phyloP scores from a whole-genome alignment of 2,797 vertebrate species.

The Molossus alvarezi region DNA sequence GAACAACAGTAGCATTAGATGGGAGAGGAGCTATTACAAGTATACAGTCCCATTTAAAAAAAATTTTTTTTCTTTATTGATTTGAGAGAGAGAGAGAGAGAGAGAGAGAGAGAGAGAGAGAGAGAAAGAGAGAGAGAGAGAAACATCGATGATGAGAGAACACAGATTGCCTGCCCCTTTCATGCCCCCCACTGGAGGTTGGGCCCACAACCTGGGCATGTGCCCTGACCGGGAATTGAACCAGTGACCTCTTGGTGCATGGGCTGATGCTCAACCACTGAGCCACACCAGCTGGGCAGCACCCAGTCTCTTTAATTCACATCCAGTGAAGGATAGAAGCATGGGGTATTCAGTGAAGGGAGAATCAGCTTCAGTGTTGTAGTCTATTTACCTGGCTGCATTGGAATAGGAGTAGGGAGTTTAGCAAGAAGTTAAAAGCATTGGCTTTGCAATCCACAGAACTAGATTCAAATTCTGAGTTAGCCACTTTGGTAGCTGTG shows the following conservation, averaged over 20 bases:
- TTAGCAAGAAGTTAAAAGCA: slow-evolving; percentile 26
- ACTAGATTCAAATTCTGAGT: slow-evolving; percentile 68
- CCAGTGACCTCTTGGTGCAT: too few relatives aligned
- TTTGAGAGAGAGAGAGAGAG: too few relatives aligned
- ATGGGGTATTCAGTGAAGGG: neutral
- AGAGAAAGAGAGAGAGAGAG: too few relatives aligned
- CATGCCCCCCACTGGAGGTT: too few relatives aligned
- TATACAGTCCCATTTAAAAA: neutral
- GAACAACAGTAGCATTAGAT: neutral
- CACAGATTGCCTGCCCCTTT: too few relatives aligned
- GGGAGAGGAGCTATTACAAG: neutral
- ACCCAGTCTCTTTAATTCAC: neutral
- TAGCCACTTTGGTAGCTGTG: neutral
- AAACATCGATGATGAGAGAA: too few relatives aligned
- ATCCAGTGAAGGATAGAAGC: neutral
- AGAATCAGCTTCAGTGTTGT: neutral
- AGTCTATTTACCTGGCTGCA: slow-evolving; percentile 9
- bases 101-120: too few relatives aligned
- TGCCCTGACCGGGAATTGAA: too few relatives aligned
- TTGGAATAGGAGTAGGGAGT: neutral
- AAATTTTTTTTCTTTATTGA: too few relatives aligned
- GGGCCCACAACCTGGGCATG: too few relatives aligned
- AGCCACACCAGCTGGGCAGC: neutral
- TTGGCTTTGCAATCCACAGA: slow-evolving; percentile 33
- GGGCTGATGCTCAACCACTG: too few relatives aligned